Conservation (phyloP, 2,113 vertebrate species). For the Toxostoma redivivum region DNA sequence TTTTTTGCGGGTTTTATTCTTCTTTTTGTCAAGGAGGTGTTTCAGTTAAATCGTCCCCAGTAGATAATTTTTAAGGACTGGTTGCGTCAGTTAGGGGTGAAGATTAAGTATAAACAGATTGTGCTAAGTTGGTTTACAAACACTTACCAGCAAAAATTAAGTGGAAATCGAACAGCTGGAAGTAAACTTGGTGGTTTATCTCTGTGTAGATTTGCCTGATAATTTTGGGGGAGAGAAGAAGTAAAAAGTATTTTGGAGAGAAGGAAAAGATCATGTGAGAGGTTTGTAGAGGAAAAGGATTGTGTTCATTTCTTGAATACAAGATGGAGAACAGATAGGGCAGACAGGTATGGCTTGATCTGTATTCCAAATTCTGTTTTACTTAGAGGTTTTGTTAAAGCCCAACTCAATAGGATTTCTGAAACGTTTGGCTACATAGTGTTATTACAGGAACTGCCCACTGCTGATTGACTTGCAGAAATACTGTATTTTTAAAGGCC, state of each 20-base stretch:
- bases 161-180: background rate
- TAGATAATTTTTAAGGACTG: background rate
- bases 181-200: background rate
- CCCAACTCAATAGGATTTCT: background rate
- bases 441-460: background rate
- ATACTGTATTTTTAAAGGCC: background rate
- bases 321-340: background rate
- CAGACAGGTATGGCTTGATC: background rate
- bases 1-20: background rate
- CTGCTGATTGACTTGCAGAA: background rate
- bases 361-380: rapidly evolving
- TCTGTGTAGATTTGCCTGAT: background rate
- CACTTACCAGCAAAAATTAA: background rate
- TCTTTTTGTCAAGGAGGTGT: no score
- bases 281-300: background rate
- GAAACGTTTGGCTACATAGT: background rate
- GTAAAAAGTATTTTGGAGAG: no score
- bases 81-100: background rate
- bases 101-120: background rate
- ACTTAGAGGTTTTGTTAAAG: background rate
- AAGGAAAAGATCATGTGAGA: no score
- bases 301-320: background rate
- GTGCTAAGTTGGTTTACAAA: background rate
- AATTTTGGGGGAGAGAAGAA: background rate
- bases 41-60: background rate